Conservation (phyloP, 23 tunicate species). For the Trididemnum clinides region DNA sequence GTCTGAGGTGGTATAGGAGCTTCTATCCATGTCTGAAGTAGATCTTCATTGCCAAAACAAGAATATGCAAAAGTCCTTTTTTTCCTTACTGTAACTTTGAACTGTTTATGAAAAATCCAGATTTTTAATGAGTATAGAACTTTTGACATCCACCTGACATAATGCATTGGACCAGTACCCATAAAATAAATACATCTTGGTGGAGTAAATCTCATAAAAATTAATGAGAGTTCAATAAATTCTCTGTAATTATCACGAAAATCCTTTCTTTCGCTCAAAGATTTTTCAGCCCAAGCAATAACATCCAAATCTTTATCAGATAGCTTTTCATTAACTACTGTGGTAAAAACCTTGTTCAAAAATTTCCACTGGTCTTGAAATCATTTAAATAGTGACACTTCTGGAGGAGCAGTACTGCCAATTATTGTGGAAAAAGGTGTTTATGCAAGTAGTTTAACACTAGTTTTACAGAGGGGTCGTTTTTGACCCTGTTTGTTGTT, state of each 20-base stretch:
- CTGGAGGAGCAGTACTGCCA: slow-evolving; percentile 32
- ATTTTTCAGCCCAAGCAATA: slow-evolving; percentile 22
- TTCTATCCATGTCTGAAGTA: slow-evolving; percentile 22
- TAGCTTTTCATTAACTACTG: neutral
- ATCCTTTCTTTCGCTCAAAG: neutral
- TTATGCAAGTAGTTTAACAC: slow-evolving; percentile 9
- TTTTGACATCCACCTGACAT: slow-evolving; percentile 32
- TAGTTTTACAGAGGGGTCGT: too few species aligned
- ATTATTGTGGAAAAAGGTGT: slow-evolving; percentile 13
- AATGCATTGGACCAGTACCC: slow-evolving; percentile 22
- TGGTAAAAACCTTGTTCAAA: neutral
- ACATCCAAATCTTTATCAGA: neutral
- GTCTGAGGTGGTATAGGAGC: slow-evolving; percentile 2
- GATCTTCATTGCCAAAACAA: neutral
- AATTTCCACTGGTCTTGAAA: slow-evolving; percentile 8
- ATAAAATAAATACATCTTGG: neutral
- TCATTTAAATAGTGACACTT: slow-evolving; percentile 23
- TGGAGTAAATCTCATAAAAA: slow-evolving; percentile 16
- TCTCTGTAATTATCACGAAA: slow-evolving; percentile 13
- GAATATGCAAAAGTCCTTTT: neutral
- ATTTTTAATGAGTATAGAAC: slow-evolving; percentile 1
- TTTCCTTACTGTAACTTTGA: too few species aligned
- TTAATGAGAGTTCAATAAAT: slow-evolving; percentile 15
- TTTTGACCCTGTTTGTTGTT: too few species aligned
- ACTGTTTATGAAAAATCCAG: too few species aligned